Evolutionary conservation across 2,797 vertebrate genomes (phyloP), one percentile per base, ranked within the genome.

Genomic region (Neopelma chrysocephalum): DNA sequence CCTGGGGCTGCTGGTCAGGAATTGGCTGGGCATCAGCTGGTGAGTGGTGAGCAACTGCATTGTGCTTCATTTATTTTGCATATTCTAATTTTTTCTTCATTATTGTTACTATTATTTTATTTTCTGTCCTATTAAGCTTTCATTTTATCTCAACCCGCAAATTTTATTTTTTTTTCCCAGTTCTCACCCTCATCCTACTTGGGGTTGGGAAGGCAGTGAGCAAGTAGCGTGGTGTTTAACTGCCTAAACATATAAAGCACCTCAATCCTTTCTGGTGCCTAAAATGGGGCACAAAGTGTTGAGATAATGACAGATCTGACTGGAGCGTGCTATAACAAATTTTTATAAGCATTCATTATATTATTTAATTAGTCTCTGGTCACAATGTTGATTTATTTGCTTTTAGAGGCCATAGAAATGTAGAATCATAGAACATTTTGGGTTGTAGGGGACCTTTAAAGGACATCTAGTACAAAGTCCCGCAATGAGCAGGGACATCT

Each of bases 271-370:
- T 42, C 51, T 47, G 31, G 40, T 71, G 17, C n/a, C 25, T 45
- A 65, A 65, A 65, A 45, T 14, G 12, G 4, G 14, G 14, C 12
- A 64, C 7, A 51, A 40, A 51, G 10, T 9, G 2, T n/a, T 62
- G 19, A 76, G 32, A 56, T 43, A 64, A 29, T 18, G 40, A 82
- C 2, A 25, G 15, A 77, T 25, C 23, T n/a, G 32, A 64, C 8
- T 11, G 70, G 11, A 57, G 16, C 0, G 0, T 15, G 10, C 7
- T 21, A 26, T 8, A 22, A 83, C 6, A 57, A 51, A 10, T 8
- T 13, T 29, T 70, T 62, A 43, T 50, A 62, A 62, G 13, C 11
- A 65, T 45, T 34, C 7, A 34, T 58, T 82, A 29, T 26, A 50
- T 31, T 68, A 42, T 32, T 68, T 75, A 40, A 22, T 51, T 31